phyloP scores from a whole-genome alignment of 2,888 invertebrate genomes.

The Dryobota labecula region DNA sequence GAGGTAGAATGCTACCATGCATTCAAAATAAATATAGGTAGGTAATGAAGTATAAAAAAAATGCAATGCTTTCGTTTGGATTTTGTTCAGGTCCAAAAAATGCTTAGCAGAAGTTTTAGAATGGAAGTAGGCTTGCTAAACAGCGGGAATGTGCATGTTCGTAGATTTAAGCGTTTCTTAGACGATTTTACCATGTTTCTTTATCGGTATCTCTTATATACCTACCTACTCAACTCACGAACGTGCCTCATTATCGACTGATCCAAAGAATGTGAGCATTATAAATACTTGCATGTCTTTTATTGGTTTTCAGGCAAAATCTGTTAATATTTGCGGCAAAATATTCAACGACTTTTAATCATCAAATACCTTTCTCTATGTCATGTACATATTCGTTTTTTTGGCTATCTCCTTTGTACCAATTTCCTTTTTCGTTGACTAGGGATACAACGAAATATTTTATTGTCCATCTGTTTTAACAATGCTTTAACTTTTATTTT shows the following conservation, averaged over 20 bases:
- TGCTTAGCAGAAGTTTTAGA: not conserved
- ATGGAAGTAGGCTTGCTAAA: constrained; percentile 21
- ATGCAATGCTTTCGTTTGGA: not conserved
- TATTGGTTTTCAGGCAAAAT: constrained; percentile 26
- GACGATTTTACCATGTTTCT: not conserved
- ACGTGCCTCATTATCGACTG: not conserved
- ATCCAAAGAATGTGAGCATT: not conserved
- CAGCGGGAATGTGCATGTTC: constrained; percentile 45
- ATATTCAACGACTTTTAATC: not conserved
- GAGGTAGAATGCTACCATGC: not conserved
- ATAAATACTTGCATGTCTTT: constrained; percentile 39
- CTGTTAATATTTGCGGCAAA: not conserved
- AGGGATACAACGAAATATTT: not conserved
- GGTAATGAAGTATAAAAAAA: not conserved
- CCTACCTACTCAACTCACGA: not conserved
- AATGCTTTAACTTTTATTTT: not conserved
- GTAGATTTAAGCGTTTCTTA: constrained; percentile 20
- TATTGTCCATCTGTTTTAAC: constrained; percentile 14
- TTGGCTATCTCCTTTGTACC: not conserved
- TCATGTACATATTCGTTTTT: constrained; percentile 16
- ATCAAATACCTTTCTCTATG: constrained; percentile 6
- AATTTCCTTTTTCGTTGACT: constrained; percentile 29
- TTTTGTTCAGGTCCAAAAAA: not conserved
- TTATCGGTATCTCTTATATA: constrained; percentile 3
- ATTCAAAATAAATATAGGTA: too few species aligned